A percentile compares a stretch with the other conserved stretches of the same genome.
Conservation (phyloP, 1,140 invertebrate species). For the Eufriesea mexicana region DNA sequence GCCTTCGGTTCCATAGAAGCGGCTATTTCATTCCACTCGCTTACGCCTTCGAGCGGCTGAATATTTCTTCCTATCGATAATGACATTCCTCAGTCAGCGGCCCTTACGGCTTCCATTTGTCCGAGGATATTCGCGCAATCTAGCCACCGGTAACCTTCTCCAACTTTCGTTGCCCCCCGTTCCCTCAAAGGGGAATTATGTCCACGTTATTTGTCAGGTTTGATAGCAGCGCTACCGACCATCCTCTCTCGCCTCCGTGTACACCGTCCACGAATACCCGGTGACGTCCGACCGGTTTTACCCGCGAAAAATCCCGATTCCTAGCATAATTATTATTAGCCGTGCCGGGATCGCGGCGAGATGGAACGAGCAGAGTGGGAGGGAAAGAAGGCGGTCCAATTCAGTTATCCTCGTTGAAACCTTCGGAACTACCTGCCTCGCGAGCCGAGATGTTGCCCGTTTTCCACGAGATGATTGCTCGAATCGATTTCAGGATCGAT, state of each 20-base stretch:
- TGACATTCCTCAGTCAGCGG: too few species aligned
- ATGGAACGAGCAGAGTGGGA: not conserved
- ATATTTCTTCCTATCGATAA: too few species aligned
- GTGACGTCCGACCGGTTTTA: conserved; percentile 48
- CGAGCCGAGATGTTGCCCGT: not conserved
- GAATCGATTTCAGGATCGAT: conserved; percentile 15
- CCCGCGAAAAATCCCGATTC: conserved; percentile 40
- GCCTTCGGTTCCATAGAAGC: too few species aligned
- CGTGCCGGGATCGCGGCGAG: not conserved
- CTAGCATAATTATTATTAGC: conserved; percentile 56
- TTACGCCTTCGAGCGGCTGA: too few species aligned
- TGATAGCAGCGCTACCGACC: conserved; percentile 41
- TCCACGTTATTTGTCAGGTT: conserved; percentile 46
- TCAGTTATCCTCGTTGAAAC: conserved; percentile 39
- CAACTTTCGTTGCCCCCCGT: not conserved
- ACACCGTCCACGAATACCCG: not conserved
- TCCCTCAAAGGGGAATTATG: not conserved
- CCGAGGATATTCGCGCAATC: too few species aligned
- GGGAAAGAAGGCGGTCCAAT: conserved; percentile 20
- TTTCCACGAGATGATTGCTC: not conserved
- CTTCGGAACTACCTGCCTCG: conserved; percentile 37
- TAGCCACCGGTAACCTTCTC: not conserved
- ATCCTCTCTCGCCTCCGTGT: not conserved
- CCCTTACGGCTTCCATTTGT: too few species aligned
- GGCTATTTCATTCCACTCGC: too few species aligned